Evolutionary conservation across 2,888 invertebrate genomes (phyloP).

Genomic region (Tipula confusa): DNA sequence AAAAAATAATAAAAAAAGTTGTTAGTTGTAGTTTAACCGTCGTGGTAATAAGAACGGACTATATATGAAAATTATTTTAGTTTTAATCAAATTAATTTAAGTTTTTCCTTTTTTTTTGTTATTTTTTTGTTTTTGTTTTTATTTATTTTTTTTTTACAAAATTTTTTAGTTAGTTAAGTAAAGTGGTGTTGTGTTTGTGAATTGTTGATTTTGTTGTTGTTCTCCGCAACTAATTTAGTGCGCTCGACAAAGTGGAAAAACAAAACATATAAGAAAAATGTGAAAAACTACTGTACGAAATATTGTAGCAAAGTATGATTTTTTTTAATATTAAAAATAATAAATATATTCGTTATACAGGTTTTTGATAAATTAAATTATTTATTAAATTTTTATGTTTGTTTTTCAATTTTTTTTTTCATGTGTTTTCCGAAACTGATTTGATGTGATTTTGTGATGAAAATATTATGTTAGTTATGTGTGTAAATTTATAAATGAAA

Average conservation of each 20-base stretch:
- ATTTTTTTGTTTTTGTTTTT: background rate
- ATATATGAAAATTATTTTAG: constrained; percentile 27
- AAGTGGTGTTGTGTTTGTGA: background rate
- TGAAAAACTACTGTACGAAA: background rate
- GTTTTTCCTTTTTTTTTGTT: constrained; percentile 4
- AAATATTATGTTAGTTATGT: constrained; percentile 9
- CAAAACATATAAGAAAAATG: background rate
- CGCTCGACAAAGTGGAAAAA: background rate
- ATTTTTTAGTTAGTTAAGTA: too few species aligned
- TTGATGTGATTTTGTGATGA: background rate
- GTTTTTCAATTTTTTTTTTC: background rate
- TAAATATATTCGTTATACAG: background rate
- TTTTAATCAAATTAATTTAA: constrained; percentile 26
- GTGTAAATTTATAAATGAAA: background rate
- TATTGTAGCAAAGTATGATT: background rate
- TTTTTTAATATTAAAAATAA: background rate
- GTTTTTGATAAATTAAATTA: background rate
- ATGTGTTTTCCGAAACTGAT: background rate
- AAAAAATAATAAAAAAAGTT: background rate
- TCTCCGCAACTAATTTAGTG: background rate
- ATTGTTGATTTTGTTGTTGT: background rate
- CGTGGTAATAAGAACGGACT: constrained; percentile 29
- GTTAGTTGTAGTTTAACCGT: constrained; percentile 28
- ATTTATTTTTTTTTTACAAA: background rate
- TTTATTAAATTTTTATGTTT: background rate